These are phyloP conservation scores for Phylloscopus trochiloides DNA, from an alignment of 2,113 vertebrate genomes.

Conservation along the genomic window DNA sequence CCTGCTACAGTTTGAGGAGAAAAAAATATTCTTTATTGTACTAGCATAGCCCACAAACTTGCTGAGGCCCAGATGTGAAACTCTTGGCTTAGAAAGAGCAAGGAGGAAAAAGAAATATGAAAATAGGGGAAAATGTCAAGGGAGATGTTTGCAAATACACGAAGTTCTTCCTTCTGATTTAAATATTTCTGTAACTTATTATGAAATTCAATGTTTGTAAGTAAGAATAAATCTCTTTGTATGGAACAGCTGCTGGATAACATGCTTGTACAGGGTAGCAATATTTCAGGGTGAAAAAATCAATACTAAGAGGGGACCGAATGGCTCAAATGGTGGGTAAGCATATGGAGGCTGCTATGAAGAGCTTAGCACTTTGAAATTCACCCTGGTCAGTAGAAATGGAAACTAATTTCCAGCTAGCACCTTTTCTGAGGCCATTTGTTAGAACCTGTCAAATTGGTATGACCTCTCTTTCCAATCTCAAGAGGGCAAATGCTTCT, in stretches of 20 bases:
- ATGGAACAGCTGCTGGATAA: not conserved
- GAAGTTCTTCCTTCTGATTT: not conserved
- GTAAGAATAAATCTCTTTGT: not conserved
- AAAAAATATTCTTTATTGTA: not conserved
- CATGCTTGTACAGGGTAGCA: not conserved
- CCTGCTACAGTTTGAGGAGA: not conserved
- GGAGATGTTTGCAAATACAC: not conserved
- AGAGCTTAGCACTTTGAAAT: not conserved
- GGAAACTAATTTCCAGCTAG: conserved; percentile 4
- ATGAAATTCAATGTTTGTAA: not conserved
- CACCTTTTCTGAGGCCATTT: not conserved
- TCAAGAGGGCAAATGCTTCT: not conserved
- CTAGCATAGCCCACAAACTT: not conserved
- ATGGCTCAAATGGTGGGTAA: not conserved
- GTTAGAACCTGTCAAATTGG: not conserved
- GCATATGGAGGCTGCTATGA: not conserved
- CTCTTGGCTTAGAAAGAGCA: not conserved
- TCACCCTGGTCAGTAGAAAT: not conserved
- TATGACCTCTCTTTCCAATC: not conserved
- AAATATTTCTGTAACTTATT: not conserved
- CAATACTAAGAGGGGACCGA: not conserved
- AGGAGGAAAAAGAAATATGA: not conserved
- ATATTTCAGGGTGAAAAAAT: not conserved
- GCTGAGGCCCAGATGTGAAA: not conserved
- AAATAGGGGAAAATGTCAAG: not conserved